These are phyloP conservation scores for Cacajao melanocephalus DNA, from an alignment of 2,797 vertebrate species.

Conservation along the genomic window DNA sequence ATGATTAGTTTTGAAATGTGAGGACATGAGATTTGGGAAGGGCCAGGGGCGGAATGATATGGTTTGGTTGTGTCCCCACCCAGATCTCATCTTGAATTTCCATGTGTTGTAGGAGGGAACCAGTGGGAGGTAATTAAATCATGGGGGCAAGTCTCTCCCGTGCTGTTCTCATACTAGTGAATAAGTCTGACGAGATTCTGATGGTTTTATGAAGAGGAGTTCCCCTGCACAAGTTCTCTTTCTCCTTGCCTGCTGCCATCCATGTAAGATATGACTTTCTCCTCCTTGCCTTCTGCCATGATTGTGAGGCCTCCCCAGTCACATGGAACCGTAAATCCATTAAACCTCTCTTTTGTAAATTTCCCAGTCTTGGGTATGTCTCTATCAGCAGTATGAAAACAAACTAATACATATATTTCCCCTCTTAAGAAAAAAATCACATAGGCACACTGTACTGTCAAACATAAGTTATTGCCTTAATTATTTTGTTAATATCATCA, in stretches of 20 bases:
- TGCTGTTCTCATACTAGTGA: no score
- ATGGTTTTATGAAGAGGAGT: neutral
- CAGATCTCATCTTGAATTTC: neutral
- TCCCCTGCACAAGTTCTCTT: neutral
- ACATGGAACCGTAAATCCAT: neutral
- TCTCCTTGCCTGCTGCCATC: neutral
- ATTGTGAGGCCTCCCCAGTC: neutral
- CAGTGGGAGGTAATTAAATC: no score
- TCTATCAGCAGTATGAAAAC: neutral
- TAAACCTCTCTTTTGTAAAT: neutral
- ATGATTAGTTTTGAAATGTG: no score
- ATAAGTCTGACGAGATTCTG: no score
- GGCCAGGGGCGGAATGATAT: no score
- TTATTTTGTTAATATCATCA: neutral
- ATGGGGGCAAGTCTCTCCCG: no score
- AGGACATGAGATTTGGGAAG: no score
- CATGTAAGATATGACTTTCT: neutral
- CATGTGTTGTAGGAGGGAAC: no score
- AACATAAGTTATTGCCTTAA: neutral
- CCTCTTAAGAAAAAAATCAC: conserved; percentile 1
- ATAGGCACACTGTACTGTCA: neutral
- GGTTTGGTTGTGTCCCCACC: neutral
- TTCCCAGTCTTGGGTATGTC: neutral
- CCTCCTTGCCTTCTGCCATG: neutral
- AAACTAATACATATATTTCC: neutral